Conservation (phyloP, 2,113 vertebrate genomes). For the Gambusia affinis region DNA sequence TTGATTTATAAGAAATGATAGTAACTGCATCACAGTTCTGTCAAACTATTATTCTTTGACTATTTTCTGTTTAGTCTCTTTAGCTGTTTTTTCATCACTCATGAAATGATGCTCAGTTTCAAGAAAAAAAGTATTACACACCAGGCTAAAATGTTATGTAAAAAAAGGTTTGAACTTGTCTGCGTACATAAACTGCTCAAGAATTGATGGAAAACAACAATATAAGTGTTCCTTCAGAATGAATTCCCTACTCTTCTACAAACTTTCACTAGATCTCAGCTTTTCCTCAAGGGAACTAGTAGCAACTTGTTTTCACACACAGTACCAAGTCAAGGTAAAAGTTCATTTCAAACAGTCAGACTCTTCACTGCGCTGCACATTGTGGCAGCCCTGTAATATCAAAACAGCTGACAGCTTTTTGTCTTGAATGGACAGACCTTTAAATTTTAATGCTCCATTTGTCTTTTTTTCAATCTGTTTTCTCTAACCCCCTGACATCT, state of each 20-base stretch:
- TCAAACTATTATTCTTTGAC: not conserved
- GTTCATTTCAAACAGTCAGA: slow-evolving; percentile 28
- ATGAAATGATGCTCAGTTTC: not conserved
- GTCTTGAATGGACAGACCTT: slow-evolving; percentile 41
- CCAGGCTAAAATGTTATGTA: not conserved
- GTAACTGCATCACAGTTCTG: not conserved
- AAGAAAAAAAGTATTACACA: not conserved
- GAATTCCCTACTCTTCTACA: not conserved
- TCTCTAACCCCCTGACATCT: slow-evolving; percentile 6
- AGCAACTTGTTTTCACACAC: not conserved
- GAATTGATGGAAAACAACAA: not conserved
- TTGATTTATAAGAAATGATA: too few relatives aligned
- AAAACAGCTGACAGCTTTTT: slow-evolving; percentile 44
- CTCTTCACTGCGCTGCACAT: not conserved
- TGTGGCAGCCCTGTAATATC: slow-evolving; percentile 16
- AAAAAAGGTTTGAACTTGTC: not conserved
- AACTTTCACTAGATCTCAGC: not conserved
- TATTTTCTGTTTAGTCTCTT: not conserved
- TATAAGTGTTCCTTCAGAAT: not conserved
- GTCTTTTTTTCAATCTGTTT: slow-evolving; percentile 16
- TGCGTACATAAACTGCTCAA: too few relatives aligned
- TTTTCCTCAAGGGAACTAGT: not conserved
- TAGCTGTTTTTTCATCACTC: not conserved
- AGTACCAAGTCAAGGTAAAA: not conserved
- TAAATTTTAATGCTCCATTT: slow-evolving; percentile 45